These are phyloP conservation scores for Tonatia bakeri DNA, from an alignment of 2,113 vertebrate genomes.

Conservation along the genomic window DNA sequence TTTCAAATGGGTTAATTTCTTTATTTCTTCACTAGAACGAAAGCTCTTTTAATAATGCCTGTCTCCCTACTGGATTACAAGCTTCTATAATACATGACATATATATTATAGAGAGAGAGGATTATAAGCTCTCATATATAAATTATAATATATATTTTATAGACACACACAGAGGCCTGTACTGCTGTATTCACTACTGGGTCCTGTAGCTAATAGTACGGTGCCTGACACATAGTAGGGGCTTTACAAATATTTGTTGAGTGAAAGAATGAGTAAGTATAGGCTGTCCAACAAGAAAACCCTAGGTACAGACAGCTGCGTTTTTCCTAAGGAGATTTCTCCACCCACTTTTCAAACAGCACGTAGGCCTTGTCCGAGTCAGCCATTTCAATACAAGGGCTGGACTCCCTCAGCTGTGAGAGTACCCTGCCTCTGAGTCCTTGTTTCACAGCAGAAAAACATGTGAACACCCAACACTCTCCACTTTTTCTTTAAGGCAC, in stretches of 20 bases:
- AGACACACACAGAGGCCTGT: too few relatives aligned
- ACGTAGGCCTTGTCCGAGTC: background rate
- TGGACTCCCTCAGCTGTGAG: background rate
- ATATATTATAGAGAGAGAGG: background rate
- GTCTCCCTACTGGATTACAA: background rate
- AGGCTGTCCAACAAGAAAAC: background rate
- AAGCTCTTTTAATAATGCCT: background rate
- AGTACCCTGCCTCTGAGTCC: background rate
- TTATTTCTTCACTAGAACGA: background rate
- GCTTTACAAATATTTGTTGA: background rate
- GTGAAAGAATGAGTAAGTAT: background rate
- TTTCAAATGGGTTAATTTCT: background rate
- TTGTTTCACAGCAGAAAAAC: background rate
- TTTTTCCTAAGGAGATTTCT: background rate
- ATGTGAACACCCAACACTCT: background rate
- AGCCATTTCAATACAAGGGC: background rate
- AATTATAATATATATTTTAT: background rate
- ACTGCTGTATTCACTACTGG: background rate
- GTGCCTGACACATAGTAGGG: too few relatives aligned
- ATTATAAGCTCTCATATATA: background rate
- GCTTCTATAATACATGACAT: background rate
- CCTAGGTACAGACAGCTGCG: background rate
- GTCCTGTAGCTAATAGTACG: background rate
- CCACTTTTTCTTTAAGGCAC: conserved; percentile 54
- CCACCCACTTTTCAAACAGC: background rate